Base-by-base conservation (phyloP, 1,140 invertebrate genomes). In the Pomacea maculata region DNA sequence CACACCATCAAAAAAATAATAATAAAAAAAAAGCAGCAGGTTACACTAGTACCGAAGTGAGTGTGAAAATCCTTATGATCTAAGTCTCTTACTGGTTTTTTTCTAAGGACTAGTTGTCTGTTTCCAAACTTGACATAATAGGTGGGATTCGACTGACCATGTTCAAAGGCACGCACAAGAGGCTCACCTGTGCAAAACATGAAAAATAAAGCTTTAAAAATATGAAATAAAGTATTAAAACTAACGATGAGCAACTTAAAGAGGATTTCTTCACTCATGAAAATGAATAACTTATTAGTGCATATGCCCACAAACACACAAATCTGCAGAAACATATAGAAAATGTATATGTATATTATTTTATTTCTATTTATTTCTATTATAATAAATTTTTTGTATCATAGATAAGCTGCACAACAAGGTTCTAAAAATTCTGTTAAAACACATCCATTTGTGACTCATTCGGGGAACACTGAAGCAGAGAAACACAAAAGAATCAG, bases 61-160 rank as follows among this genome's bases (percentile, higher is more conserved):
- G 57, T 61, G 9, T 61, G 11, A 61, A 61, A 17, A 61, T 61
- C 15, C 11, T 61, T 2, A 61, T 61, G 57, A 61, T 61, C 15
- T 61, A 25, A 75, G 45, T 67, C 73, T 87, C 87, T 86, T 83
- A 92, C 92, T 55, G 92, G 92, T 85, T 92, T 92, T 80, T 92
- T 92, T n/a, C 92, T 83, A 0, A 92, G 86, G 21, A 92, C 92
- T 61, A 92, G 81, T 74, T 92, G 85, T 78, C 86, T 86, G 19
- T 87, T 89, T n/a, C 81, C 91, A 83, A 90, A 90, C 61, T 82
- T 81, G 11, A 92, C 83, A 79, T 89, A 91, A 79, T 92, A 92
- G 0, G 92, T 92, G n/a, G 92, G 92, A 80, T 92, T 92, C 1
- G 92, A 92, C 84, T 92, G 92, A 12, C 92, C 92, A 86, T 92